Evolutionary conservation across 2,888 invertebrate genomes (phyloP).

Genomic region (Drosophila kokeensis): DNA sequence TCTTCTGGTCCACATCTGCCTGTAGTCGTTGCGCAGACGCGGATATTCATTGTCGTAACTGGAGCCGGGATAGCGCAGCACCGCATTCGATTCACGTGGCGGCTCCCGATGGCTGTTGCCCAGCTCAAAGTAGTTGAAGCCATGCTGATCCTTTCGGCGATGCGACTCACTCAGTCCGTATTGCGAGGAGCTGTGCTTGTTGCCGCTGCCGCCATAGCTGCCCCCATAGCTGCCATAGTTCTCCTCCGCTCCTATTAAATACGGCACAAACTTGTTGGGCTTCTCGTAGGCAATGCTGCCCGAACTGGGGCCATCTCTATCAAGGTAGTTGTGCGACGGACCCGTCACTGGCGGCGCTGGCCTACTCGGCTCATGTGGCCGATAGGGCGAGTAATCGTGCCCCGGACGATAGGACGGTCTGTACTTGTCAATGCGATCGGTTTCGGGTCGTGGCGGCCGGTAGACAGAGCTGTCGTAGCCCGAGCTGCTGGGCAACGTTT

Average conservation of each 20-base stretch:
- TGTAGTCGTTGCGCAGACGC: constrained; percentile 81
- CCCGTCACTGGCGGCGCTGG: constrained; percentile 45
- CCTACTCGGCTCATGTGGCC: constrained; percentile 70
- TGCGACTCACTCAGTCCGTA: constrained; percentile 86
- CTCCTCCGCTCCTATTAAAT: constrained; percentile 86
- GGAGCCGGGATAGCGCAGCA: constrained; percentile 86
- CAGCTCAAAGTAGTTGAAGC: constrained; percentile 85
- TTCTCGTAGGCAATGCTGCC: constrained; percentile 78
- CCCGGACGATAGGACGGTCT: constrained; percentile 82
- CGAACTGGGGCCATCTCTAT: constrained; percentile 72
- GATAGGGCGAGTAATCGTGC: constrained; percentile 81
- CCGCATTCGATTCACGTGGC: constrained; percentile 83
- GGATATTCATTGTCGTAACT: constrained; percentile 79
- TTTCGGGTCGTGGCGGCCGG: constrained; percentile 70
- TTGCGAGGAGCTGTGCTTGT: constrained; percentile 84
- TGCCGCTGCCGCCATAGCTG: constrained; percentile 86
- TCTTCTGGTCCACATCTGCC: constrained; percentile 84
- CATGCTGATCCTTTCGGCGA: constrained; percentile 80
- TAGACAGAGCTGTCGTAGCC: constrained; percentile 78
- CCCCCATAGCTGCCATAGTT: constrained; percentile 88
- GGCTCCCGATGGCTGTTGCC: constrained; percentile 84
- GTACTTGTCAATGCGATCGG: constrained; percentile 78
- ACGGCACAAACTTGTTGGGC: constrained; percentile 86
- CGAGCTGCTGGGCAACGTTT: constrained; percentile 82
- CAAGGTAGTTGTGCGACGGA: constrained; percentile 80